Percentiles rank a stretch among this genome's conserved stretches.
Evolutionary conservation across 2,797 vertebrate genomes (phyloP).

Genomic region (Smutsia gigantea): DNA sequence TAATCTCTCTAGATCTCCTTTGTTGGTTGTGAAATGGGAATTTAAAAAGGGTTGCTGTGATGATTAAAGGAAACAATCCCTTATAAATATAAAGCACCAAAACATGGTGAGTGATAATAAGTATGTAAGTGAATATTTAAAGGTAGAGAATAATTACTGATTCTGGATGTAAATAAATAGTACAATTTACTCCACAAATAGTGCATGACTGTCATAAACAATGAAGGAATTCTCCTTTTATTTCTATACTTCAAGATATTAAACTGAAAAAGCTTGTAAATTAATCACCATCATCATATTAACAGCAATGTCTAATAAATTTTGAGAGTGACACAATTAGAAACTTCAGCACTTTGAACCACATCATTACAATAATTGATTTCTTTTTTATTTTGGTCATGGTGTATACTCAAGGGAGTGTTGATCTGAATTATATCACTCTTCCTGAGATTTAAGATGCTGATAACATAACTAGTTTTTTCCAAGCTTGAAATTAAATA

Average conservation of each 20-base stretch:
- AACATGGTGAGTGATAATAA: neutral
- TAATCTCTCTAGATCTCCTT: neutral
- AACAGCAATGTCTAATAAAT: neutral
- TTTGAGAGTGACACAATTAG: neutral
- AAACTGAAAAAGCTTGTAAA: neutral
- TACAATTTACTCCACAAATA: neutral
- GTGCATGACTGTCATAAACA: neutral
- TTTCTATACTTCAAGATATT: neutral
- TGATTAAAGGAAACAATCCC: neutral
- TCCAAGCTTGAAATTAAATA: slow-evolving; percentile 5
- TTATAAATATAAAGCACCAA: neutral
- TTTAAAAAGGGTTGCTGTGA: neutral
- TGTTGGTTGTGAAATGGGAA: neutral
- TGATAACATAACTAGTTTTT: neutral
- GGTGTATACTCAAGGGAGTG: slow-evolving; percentile 49
- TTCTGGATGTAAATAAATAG: neutral
- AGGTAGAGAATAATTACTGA: neutral
- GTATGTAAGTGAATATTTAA: neutral
- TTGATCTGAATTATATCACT: neutral
- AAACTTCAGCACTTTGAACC: neutral
- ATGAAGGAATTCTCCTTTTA: neutral
- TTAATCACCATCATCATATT: neutral
- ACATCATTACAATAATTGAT: neutral
- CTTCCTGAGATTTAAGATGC: neutral
- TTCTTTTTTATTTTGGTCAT: slow-evolving; percentile 48